Base-by-base conservation (phyloP, 2,113 vertebrate species). In the Ifrita kowaldi region DNA sequence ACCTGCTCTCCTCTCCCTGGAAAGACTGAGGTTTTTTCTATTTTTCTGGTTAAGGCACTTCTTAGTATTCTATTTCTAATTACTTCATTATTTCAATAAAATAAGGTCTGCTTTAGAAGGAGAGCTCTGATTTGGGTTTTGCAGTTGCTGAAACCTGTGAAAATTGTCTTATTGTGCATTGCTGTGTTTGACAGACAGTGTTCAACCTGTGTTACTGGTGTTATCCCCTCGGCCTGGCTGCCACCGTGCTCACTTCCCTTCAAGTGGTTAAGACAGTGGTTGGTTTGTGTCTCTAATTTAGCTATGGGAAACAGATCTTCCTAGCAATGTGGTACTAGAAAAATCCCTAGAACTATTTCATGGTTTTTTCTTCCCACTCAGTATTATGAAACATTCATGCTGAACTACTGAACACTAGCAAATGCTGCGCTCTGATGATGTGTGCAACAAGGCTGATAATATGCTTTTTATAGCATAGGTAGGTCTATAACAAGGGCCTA, bases 241-340 rank as follows among this genome's bases (percentile, higher is more conserved):
- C 77, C 75, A 53, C 53, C 35, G 71, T 24, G 44, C 73, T 96
- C 73, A 85, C 87, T 97, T 97, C 95, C 96, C 90, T 95, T 94
- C 93, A 55, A 89, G 95, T 94, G 96, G 96, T 95, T 93, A 65
- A 63, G 50, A 78, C 89, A 41, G 91, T 93, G 96, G 91, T 94
- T 96, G 60, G 22, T 37, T 69, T 89, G 77, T 94, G 77, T 74
- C 90, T 96, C 49, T 95, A 80, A 94, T 94, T 96, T 70, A 53
- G 67, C 67, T 63, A 73, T 81, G 94, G 85, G 92, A 95, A 96
- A 79, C 74, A 92, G 33, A 71, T 92, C 81, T 95, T 94, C 93
- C 95, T 71, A 85, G 86, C 67, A 85, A 3, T 60, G 80, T 83
- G 84, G 44, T 82, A 56, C 85, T 77, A 62, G 83, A 97, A 92